These are phyloP conservation scores for Sinocyclocheilus grahami DNA, from an alignment of 2,113 vertebrate genomes.

Conservation along the genomic window DNA sequence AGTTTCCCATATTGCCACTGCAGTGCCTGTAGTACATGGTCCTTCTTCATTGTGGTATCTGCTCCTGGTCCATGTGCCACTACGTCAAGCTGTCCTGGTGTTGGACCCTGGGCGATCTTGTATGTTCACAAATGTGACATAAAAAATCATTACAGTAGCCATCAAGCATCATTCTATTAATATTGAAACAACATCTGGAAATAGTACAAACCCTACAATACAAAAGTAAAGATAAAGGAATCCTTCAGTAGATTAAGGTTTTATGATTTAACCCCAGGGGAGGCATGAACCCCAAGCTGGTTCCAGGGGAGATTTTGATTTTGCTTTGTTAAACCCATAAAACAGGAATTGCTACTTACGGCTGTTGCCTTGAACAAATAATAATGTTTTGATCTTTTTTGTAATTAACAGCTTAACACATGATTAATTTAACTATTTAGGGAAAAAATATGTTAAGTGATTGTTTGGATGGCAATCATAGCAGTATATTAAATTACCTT, in stretches of 20 bases:
- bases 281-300: background rate
- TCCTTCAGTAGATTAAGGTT: background rate
- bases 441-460: background rate
- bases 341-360: background rate
- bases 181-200: background rate
- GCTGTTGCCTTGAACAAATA: background rate
- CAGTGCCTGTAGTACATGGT: slow-evolving; percentile 52
- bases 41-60: background rate
- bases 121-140: background rate
- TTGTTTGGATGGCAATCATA: background rate
- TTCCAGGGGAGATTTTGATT: slow-evolving; percentile 1
- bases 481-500: background rate
- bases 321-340: slow-evolving; percentile 19
- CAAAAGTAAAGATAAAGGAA: background rate
- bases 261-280: background rate
- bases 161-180: background rate
- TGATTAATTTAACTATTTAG: background rate
- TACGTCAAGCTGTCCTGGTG: background rate
- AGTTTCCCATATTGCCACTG: slow-evolving; percentile 74
- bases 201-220: background rate
- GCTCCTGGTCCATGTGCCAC: slow-evolving; percentile 27
- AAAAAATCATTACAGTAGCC: background rate
- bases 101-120: background rate
- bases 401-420: slow-evolving; percentile 5
- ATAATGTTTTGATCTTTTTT: background rate